Evolutionary conservation across 1,140 invertebrate species (phyloP).

Genomic region (Scaptomyza montana): DNA sequence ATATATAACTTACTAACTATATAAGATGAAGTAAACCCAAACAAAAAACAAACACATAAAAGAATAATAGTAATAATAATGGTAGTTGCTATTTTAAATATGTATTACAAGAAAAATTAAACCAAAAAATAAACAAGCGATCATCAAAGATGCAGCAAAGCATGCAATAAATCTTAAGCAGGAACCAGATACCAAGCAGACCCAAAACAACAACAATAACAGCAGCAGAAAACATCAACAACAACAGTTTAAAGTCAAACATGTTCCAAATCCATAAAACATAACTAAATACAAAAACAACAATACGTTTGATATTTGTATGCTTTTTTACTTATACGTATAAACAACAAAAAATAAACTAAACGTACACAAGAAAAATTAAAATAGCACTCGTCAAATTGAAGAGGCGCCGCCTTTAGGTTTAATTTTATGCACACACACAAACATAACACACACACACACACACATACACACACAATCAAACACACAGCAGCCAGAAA

Average conservation of each 20-base stretch:
- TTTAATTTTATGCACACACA: conserved; percentile 64
- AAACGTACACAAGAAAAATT: conserved; percentile 25
- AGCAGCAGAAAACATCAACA: conserved; percentile 40
- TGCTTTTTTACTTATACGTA: conserved; percentile 78
- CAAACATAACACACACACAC: conserved; percentile 35
- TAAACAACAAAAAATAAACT: conserved; percentile 25
- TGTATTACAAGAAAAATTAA: conserved; percentile 68
- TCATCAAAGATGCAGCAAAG: conserved; percentile 59
- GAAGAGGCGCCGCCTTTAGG: conserved; percentile 55
- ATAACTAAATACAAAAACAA: conserved; percentile 47
- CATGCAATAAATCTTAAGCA: conserved; percentile 64
- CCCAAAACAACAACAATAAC: conserved; percentile 32
- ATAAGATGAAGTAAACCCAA: conserved; percentile 64
- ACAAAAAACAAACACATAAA: conserved; percentile 41
- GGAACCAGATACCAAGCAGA: conserved; percentile 69
- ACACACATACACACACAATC: too few relatives aligned
- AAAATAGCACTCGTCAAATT: conserved; percentile 21
- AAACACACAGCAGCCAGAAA: conserved; percentile 33
- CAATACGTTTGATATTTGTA: conserved; percentile 72
- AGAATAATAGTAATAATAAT: conserved; percentile 57
- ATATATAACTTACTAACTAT: conserved; percentile 81
- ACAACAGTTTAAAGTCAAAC: conserved; percentile 31
- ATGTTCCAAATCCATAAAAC: conserved; percentile 52
- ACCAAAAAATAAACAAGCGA: conserved; percentile 19
- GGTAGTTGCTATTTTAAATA: conserved; percentile 82